Evolutionary conservation across 1,140 invertebrate species (phyloP), one percentile per base, ranked within the genome.

Genomic region (Micrasema minimum): DNA sequence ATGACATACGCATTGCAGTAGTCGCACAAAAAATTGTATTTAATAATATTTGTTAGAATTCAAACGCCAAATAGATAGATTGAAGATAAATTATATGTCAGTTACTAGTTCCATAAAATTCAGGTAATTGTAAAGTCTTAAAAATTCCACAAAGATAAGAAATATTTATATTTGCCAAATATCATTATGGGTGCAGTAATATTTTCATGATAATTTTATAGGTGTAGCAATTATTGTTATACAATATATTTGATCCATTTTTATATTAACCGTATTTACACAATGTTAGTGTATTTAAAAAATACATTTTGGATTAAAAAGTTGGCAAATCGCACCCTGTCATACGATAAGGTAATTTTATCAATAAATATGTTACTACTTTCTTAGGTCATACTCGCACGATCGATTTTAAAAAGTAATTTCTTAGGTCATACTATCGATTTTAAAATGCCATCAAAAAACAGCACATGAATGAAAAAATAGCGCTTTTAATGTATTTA

Each of bases 291-390:
- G 16, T n/a, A 16, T 14, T 46, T 51, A 20, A 51, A 50, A 51
- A 22, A 51, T 51, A 20, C 11, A 22, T 6, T 23, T 22, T 51
- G 22, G 4, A 51, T 23, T 20, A 10, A 22, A 11, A 51, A 20
- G 20, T 22, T 22, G 2, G 48, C 48, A 51, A 51, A 51, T 51
- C 48, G 48, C 12, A 51, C 48, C 20, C 48, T 51, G 48, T 22
- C 20, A 18, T 10, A 20, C 9, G 48, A 51, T 51, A 51, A 51
- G 48, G 7, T 11, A 31, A 31, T 22, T n/a, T 22, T 22, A 51
- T 51, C 18, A 22, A 10, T 22, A 51, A 51, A 23, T 22, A 18
- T n/a, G n/a, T 23, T 22, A 11, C 12, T 11, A 20, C 7, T 31
- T 31, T 4, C 7, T 22, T 18, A 23, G 11, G 20, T 4, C 9